Evolutionary conservation across 2,797 vertebrate genomes (phyloP).

Genomic region (Gymnodraco acuticeps): DNA sequence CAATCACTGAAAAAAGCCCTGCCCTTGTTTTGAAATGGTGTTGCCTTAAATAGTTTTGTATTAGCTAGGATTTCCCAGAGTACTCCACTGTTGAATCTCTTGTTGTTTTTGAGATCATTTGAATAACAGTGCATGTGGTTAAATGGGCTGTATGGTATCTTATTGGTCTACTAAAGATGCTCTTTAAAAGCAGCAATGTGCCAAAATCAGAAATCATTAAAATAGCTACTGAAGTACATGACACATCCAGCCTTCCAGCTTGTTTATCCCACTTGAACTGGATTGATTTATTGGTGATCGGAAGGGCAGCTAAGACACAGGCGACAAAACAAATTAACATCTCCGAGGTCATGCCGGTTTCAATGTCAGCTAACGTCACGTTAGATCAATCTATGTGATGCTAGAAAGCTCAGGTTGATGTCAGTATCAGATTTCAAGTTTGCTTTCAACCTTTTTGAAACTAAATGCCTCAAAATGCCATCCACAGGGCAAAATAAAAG

Average conservation of each 20-base stretch:
- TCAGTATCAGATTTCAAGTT: constrained; percentile 65
- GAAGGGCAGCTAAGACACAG: constrained; percentile 19
- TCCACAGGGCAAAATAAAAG: constrained; percentile 64
- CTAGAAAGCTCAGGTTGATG: constrained; percentile 41
- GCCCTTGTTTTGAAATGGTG: constrained; percentile 8
- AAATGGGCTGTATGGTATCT: background rate
- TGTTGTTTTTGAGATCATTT: constrained; percentile 28
- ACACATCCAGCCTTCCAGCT: constrained; percentile 14
- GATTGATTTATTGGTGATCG: constrained; percentile 35
- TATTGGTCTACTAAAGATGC: constrained; percentile 25
- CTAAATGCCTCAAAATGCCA: constrained; percentile 68
- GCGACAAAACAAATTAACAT: constrained; percentile 41
- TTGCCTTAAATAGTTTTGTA: constrained; percentile 6
- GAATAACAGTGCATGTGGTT: constrained; percentile 7
- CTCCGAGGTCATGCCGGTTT: constrained; percentile 50
- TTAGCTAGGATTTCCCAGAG: constrained; percentile 33
- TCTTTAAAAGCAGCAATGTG: constrained; percentile 25
- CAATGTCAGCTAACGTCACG: constrained; percentile 24
- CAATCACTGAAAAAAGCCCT: background rate
- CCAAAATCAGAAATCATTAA: constrained; percentile 28
- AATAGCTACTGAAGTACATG: constrained; percentile 12
- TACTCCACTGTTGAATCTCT: constrained; percentile 4
- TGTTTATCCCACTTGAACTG: constrained; percentile 39
- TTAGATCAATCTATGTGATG: constrained; percentile 54
- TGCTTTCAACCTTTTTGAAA: constrained; percentile 70